Evolutionary conservation across 2,113 vertebrate species (phyloP), one percentile per base, ranked within the genome.

Genomic region (Ailurus styani): DNA sequence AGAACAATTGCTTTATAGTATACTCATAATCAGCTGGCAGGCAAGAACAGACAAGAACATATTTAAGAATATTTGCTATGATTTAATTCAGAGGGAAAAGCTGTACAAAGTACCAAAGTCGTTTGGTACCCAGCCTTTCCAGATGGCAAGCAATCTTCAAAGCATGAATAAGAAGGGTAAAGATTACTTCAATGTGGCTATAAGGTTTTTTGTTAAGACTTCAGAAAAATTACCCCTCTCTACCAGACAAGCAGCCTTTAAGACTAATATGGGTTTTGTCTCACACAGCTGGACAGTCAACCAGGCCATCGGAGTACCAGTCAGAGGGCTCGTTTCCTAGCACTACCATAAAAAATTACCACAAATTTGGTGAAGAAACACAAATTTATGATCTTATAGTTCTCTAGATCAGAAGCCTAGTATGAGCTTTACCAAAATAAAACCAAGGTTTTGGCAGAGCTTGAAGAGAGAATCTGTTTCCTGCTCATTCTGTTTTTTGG

Each of bases 21-120:
- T 57, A 62, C 75, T 54, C 47, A 10, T 78, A 81, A 94, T 73
- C 52, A 57, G 34, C 40, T 60, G 23, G 37, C 79, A 93, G 83
- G n/a, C 54, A 95, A 62, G 21, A 87, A 47, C 52, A 90, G 54
- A 60, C n/a, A 96, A 34, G 66, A 85, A 81, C n/a, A 68, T n/a
- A 85, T 42, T 86, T 64, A 72, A 68, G 47, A 90, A 81, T 73
- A 82, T 87, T 82, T 92, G 40, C 60, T 52, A 14, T 87, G 31
- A 87, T 83, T 94, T 88, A 93, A 87, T 72, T 96, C 81, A 93
- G 40, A 84, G 7, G 64, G 42, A 66, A 93, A 68, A 91, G 37
- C 31, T 78, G 5, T 47, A 81, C 17, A 77, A 79, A 72, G 57
- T 50, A 29, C 66, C 57, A 81, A 91, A 68, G 62, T 68, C 31